Conservation (phyloP, 2,797 vertebrate species). For the Neoniphon sammara region DNA sequence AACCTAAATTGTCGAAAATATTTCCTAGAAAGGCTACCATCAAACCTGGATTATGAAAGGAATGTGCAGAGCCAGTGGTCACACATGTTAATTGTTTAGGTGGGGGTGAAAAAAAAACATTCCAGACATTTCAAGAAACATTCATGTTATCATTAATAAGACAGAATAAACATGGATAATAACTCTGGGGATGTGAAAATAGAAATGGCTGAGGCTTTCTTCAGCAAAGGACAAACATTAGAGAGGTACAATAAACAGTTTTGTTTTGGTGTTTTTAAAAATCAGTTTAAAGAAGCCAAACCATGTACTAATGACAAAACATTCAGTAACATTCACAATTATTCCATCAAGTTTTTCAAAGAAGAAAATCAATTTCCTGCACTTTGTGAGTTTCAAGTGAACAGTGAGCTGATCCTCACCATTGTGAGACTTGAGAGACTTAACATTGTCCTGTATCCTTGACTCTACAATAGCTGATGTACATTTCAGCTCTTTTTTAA, state of each 20-base stretch:
- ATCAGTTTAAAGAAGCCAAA: background rate
- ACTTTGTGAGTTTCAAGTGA: background rate
- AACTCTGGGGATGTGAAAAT: constrained; percentile 50
- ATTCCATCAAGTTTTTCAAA: background rate
- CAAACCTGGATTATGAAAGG: constrained; percentile 43
- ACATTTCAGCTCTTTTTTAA: constrained; percentile 4
- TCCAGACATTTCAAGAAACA: constrained; percentile 52
- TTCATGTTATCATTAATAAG: constrained; percentile 68
- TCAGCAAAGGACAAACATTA: constrained; percentile 1
- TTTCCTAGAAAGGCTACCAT: constrained; percentile 14
- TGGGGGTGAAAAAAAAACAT: constrained; percentile 44
- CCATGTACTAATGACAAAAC: background rate
- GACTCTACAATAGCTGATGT: background rate
- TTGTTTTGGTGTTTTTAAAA: background rate
- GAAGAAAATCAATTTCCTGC: no score
- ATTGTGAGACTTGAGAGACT: background rate
- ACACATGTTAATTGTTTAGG: constrained; percentile 46
- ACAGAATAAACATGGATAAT: constrained; percentile 35
- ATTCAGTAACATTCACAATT: background rate
- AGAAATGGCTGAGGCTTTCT: constrained; percentile 37
- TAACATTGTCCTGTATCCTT: background rate
- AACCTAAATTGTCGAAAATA: constrained; percentile 29
- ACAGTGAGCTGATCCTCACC: background rate
- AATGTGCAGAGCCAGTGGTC: constrained; percentile 50
- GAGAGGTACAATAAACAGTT: background rate